Percentiles rank a stretch among this genome's conserved stretches.
Conservation (phyloP, 1,140 invertebrate genomes). For the Pseudomyrmex pallidus region DNA sequence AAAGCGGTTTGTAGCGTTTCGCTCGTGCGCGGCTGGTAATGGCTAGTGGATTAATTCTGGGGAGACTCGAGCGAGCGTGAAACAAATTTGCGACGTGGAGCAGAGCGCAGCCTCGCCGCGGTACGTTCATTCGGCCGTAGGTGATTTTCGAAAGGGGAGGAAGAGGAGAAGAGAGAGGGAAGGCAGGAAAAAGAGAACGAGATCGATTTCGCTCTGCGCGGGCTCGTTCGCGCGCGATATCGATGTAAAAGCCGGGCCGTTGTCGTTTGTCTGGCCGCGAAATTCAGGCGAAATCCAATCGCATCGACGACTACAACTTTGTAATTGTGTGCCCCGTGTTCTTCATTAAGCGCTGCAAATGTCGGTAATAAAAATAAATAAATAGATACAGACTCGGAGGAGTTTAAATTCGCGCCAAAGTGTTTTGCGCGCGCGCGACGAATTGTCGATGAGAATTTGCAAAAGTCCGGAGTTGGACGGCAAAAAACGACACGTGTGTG, state of each 20-base stretch:
- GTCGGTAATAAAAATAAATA: neutral
- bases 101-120: neutral
- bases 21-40: slow-evolving; percentile 39
- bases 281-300: neutral
- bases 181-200: neutral
- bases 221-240: slow-evolving; percentile 12
- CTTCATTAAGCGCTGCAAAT: slow-evolving; percentile 4
- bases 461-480: neutral
- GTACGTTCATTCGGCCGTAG: slow-evolving; percentile 30
- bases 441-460: neutral
- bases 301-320: neutral
- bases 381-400: neutral
- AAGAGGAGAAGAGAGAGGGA: neutral
- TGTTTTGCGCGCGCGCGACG: neutral
- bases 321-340: neutral
- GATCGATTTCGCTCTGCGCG: slow-evolving; percentile 28
- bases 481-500: too few relatives aligned
- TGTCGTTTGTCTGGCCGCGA: neutral
- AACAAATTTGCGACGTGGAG: slow-evolving; percentile 53
- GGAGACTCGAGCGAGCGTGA: slow-evolving; percentile 16
- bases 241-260: neutral
- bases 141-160: slow-evolving; percentile 32
- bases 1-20: slow-evolving; percentile 56
- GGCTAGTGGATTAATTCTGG: slow-evolving; percentile 55
- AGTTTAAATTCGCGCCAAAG: neutral